These are phyloP conservation scores for Idaea dimidiata DNA, from an alignment of 2,888 invertebrate species.

Conservation along the genomic window DNA sequence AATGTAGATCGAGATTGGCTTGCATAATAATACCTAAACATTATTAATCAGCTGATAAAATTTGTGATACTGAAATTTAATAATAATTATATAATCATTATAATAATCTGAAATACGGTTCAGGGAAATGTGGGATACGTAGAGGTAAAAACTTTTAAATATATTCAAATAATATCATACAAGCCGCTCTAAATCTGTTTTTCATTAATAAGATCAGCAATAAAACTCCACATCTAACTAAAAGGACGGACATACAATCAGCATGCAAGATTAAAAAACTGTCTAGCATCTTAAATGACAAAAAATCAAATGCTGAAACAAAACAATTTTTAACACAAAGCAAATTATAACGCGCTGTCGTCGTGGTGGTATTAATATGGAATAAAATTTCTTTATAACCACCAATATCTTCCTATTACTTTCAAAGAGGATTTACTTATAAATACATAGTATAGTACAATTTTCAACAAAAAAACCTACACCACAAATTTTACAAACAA, in stretches of 20 bases:
- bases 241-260: constrained; percentile 36
- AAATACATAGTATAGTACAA: background rate
- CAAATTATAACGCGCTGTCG: background rate
- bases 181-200: constrained; percentile 2
- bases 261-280: constrained; percentile 59
- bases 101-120: too few relatives aligned
- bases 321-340: background rate
- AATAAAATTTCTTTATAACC: background rate
- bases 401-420: background rate
- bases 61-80: too few relatives aligned
- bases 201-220: constrained; percentile 18
- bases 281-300: background rate
- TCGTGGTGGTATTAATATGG: background rate
- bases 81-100: too few relatives aligned
- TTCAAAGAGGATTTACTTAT: background rate
- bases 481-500: background rate
- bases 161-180: too few relatives aligned
- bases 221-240: constrained; percentile 15
- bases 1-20: too few relatives aligned
- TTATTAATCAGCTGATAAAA: too few relatives aligned
- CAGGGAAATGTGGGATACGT: too few relatives aligned
- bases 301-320: background rate
- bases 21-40: too few relatives aligned
- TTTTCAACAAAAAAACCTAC: background rate
- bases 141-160: too few relatives aligned